A percentile compares a stretch with the other conserved stretches of the same genome.
These are phyloP conservation scores for Chiloscyllium punctatum DNA, from an alignment of 2,797 vertebrate genomes.

Conservation along the genomic window DNA sequence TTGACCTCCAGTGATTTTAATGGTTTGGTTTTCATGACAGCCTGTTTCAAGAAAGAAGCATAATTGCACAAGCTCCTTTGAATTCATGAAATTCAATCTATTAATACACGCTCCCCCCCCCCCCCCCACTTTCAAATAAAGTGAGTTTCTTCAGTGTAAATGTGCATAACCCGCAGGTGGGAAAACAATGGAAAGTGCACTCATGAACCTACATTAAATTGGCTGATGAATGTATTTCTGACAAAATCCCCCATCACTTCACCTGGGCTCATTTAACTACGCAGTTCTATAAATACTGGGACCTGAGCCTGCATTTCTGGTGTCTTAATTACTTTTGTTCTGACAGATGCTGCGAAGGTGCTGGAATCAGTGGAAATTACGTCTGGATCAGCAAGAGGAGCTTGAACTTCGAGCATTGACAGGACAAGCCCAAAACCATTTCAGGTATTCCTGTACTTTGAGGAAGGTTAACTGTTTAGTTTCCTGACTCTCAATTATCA, in stretches of 20 bases:
- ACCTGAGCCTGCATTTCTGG: neutral
- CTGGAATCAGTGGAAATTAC: constrained; percentile 69
- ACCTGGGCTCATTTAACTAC: neutral
- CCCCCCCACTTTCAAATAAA: no score
- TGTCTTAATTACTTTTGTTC: neutral
- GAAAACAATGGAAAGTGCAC: neutral
- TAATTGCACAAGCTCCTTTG: neutral
- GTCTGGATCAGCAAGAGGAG: constrained; percentile 70
- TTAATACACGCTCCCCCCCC: neutral
- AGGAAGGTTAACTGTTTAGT: neutral
- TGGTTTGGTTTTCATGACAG: neutral
- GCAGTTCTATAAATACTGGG: constrained; percentile 30
- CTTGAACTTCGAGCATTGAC: constrained; percentile 50
- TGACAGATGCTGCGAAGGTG: constrained; percentile 62
- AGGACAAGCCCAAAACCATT: constrained; percentile 50
- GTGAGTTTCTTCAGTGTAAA: neutral
- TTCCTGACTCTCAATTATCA: neutral
- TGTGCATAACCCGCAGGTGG: neutral
- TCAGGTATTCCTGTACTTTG: constrained; percentile 57
- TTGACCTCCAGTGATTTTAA: neutral
- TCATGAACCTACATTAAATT: neutral
- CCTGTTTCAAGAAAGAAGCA: no score
- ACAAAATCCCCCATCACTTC: neutral
- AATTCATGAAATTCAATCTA: neutral
- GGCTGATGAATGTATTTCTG: neutral